Base-by-base conservation (phyloP, 2,888 invertebrate genomes). In the Protonemura montana region DNA sequence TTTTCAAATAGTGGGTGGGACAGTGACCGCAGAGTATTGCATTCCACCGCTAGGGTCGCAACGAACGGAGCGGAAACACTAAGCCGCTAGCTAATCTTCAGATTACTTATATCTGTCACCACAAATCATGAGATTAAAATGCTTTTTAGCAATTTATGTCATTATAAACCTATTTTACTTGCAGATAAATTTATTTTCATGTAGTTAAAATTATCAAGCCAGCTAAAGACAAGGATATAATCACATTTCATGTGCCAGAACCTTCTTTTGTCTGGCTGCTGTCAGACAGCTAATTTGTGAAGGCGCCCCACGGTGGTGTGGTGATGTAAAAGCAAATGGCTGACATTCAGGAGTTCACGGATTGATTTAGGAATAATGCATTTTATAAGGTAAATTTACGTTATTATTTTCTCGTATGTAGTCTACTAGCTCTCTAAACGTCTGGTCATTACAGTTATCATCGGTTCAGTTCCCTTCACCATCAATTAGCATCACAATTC, bases 321-420 rank as follows among this genome's bases (percentile, higher is more conserved):
- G 59, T 59, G 59, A 59, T 59, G 59, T 59, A 29, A 84, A 28
- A 84, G 84, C 84, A 84, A 84, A 84, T 84, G 84, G 84, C 84
- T 84, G 84, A 59, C 28, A n/a, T 28, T 81, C 28, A 28, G 76
- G 29, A 84, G 84, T 42, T 42, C 41, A 26, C 42, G 82, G 41
- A 83, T 42, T 84, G 84, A 76, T 76, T 76, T 59, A 76, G 84
- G 84, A 84, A 83, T 76, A 84, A 84, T 84, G 84, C 21, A 84
- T 84, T 84, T 84, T 76, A 13, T 10, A 27, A 84, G 84, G 84
- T 84, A 84, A 84, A 84, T 84, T 76, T 16, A 16, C 27, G 29
- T 27, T 13, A 84, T 84, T 59, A 27, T 59, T 59, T 59, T 59
- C 3, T 21, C 13, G 16, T 59, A 21, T 59, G 16, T 13, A 59